Evolutionary conservation across 92 coral and sea anemone genomes (phyloP), one percentile per base, ranked within the genome.

Genomic region (Epizoanthus ramosus): DNA sequence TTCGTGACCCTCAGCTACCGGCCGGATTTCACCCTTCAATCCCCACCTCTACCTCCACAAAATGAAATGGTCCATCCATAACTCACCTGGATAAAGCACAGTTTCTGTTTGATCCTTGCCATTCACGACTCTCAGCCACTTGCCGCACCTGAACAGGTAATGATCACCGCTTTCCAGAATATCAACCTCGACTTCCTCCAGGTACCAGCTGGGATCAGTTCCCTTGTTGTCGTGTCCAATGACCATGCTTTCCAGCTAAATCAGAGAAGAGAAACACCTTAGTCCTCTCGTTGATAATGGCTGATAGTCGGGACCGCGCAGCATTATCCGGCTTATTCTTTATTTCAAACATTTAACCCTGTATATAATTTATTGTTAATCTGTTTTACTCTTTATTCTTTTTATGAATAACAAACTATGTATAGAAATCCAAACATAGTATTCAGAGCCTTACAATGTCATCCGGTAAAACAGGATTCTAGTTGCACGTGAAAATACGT

Each of bases 151-250:
- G 77, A 93, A 93, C 89, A 83, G 63, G 35, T 93, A 93, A 80
- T 83, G 97, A 33, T 93, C 97, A 71, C 90, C 90, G 28, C 93
- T 92, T 73, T 84, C 91, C 4, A 92, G 97, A 81, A 93, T 89
- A 43, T 93, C 94, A 4, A 93, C 88, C 47, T 91, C 92, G 3
- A 93, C 97, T 68, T 93, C 97, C 68, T 93, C 94, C 57, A 93
- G 80, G 82, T 84, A 86, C 97, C 97, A 93, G n/a, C 87, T 80
- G 79, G 88, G 87, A 23, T 90, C 89, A 6, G 75, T 85, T 41
- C 93, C 90, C 14, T 74, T 72, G 77, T 93, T 89, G 73, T 93
- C 92, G 76, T 93, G 97, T 23, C 97, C 97, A 21, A 93, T 89
- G 10, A 91, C 91, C 85, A 93, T 87, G 52, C 86, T 86, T 57